phyloP scores from a whole-genome alignment of 2,797 vertebrate species.

The Sciaenops ocellatus region DNA sequence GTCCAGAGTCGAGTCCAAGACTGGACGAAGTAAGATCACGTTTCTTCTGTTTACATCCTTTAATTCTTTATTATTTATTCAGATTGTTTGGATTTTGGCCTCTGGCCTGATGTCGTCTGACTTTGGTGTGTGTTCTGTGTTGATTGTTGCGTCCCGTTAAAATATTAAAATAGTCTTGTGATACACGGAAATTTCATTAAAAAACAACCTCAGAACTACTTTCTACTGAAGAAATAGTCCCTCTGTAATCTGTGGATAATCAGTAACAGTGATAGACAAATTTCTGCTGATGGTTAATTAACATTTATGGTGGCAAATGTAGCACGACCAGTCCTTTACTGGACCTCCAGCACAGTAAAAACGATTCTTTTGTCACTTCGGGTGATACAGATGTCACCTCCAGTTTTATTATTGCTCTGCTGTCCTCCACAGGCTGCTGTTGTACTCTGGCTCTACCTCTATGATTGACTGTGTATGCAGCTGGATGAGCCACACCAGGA shows the following conservation, averaged over 20 bases:
- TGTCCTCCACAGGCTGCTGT: conserved; percentile 62
- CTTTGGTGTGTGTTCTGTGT: too few species aligned
- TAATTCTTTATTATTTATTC: too few species aligned
- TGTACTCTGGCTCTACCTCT: conserved; percentile 35
- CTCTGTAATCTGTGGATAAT: neutral
- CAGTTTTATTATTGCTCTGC: conserved; percentile 68
- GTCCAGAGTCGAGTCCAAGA: too few species aligned
- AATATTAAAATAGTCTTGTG: too few species aligned
- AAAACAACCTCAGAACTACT: neutral
- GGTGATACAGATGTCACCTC: conserved; percentile 70
- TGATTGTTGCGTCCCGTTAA: too few species aligned
- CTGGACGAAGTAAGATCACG: too few species aligned
- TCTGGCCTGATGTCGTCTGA: too few species aligned
- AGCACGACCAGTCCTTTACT: neutral
- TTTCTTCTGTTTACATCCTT: too few species aligned
- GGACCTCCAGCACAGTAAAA: neutral
- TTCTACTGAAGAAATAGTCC: neutral
- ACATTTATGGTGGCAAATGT: neutral
- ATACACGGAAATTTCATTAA: neutral
- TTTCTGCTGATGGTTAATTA: neutral
- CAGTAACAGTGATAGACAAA: too few species aligned
- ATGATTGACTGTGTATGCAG: conserved; percentile 70
- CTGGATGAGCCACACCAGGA: conserved; percentile 62
- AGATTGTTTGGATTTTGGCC: too few species aligned
- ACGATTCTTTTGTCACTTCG: conserved; percentile 36